Evolutionary conservation across 2,797 vertebrate species (phyloP).

Genomic region (Orestias chungarensis): DNA sequence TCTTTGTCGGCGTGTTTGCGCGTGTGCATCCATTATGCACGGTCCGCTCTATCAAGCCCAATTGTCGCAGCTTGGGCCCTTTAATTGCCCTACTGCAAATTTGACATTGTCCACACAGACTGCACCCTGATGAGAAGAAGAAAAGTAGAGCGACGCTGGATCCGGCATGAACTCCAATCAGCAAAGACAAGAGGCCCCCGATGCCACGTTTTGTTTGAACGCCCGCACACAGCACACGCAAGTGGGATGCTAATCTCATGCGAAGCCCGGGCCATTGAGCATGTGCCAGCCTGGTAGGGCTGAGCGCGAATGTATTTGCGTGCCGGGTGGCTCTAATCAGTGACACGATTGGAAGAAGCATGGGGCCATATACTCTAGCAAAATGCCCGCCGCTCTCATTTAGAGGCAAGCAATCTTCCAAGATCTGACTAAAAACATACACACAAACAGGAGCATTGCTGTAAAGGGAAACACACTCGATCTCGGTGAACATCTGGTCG

Average conservation of each 20-base stretch:
- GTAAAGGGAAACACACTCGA: constrained; percentile 9
- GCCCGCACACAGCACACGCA: constrained; percentile 37
- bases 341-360: constrained; percentile 70
- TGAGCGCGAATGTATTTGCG: constrained; percentile 3
- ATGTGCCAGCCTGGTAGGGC: constrained; percentile 46
- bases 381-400: constrained; percentile 70
- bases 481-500: constrained; percentile 68
- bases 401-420: constrained; percentile 46
- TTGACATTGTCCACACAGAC: constrained; percentile 64
- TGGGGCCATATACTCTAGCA: constrained; percentile 73
- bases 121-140: constrained; percentile 55
- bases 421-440: constrained; percentile 35
- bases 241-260: constrained; percentile 72
- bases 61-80: constrained; percentile 45
- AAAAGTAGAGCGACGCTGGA: constrained; percentile 44
- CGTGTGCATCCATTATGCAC: constrained; percentile 4
- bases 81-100: constrained; percentile 72
- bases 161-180: constrained; percentile 59
- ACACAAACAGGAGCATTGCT: constrained; percentile 9
- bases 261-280: constrained; percentile 57
- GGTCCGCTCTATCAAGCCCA: constrained; percentile 46
- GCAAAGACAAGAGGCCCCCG: constrained; percentile 37
- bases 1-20: constrained; percentile 13
- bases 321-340: constrained; percentile 66
- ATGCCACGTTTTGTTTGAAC: constrained; percentile 30